A percentile compares a stretch with the other conserved stretches of the same genome.
Evolutionary conservation across 2,797 vertebrate genomes (phyloP).

Genomic region (Myotis vivesi): DNA sequence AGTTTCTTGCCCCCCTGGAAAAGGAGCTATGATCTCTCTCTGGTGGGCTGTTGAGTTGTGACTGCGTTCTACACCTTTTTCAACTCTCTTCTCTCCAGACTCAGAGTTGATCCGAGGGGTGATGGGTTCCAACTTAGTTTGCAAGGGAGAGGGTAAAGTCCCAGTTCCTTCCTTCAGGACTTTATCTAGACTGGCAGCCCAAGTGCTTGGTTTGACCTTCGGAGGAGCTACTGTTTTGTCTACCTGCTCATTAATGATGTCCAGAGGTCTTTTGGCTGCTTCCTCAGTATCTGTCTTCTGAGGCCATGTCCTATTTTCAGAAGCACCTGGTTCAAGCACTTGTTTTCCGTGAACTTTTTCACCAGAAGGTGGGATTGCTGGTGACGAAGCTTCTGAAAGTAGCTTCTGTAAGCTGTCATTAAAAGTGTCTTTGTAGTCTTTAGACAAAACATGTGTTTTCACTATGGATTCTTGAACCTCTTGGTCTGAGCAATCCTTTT

Average conservation of each 20-base stretch:
- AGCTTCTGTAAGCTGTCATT: conserved; percentile 70
- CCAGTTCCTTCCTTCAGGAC: conserved; percentile 69
- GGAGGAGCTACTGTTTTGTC: conserved; percentile 48
- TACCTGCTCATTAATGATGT: conserved; percentile 67
- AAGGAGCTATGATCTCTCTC: not conserved
- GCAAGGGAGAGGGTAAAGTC: conserved; percentile 20
- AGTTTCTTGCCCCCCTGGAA: conserved; percentile 45
- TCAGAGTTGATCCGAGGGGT: conserved; percentile 54
- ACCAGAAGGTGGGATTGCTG: not conserved
- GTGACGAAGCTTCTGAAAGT: conserved; percentile 46
- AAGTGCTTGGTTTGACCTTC: conserved; percentile 37
- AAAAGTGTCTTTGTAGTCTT: conserved; percentile 71
- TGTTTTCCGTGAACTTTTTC: conserved; percentile 65
- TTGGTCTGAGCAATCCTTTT: conserved; percentile 4
- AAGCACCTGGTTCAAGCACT: not conserved
- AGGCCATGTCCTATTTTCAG: conserved; percentile 25
- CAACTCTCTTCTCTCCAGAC: conserved; percentile 48
- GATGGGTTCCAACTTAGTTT: conserved; percentile 61
- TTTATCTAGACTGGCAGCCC: conserved; percentile 59
- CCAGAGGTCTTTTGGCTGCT: conserved; percentile 6
- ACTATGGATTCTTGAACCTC: conserved; percentile 68
- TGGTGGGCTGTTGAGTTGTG: not conserved
- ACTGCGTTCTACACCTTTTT: conserved; percentile 50
- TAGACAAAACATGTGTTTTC: conserved; percentile 68
- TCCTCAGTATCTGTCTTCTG: conserved; percentile 16